Base-by-base conservation (phyloP, 2,888 invertebrate species). In the Teleogryllus oceanicus region DNA sequence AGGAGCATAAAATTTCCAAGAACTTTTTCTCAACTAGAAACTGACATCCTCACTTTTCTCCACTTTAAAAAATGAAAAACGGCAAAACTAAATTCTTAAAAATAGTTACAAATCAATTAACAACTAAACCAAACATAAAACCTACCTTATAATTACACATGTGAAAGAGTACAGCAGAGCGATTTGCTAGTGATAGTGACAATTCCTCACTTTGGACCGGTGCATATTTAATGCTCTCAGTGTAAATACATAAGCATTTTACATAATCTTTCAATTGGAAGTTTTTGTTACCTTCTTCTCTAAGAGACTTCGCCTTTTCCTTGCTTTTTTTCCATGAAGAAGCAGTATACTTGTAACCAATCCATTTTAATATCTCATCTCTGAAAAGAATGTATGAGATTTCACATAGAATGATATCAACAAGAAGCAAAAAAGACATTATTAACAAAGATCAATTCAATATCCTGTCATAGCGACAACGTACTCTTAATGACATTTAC, bases 91-190 rank as follows among this genome's bases (percentile, higher is more conserved):
- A 62, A 62, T 8, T 62, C 62, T 62, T 62, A 62, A 62, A 62
- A 62, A 62, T 2, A 62, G 13, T 62, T 5, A 62, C n/a, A 18
- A 8, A 62, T 62, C 5, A 62, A 13, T 16, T 12, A 62, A 62
- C 1, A 62, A 62, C 62, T 11, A 62, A 18, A n/a, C 62, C 49
- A 77, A 77, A 18, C 50, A n/a, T 78, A 51, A 77, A 62, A 82
- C 84, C 84, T 86, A 92, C 92, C 88, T 91, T 85, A 86, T 88
- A 92, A 84, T 88, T 88, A 80, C 89, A 88, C 85, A 92, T 85
- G 83, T 90, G 89, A 84, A 91, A 88, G 76, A 92, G 87, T 12
- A 91, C 90, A 21, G 93, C 93, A 16, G 94, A 93, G 85, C 94
- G 88, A 84, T 94, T 93, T 0, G 92, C 92, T 79, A 92, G 86